phyloP scores from a whole-genome alignment of 2,888 invertebrate genomes.

The Orchesella flavescens region DNA sequence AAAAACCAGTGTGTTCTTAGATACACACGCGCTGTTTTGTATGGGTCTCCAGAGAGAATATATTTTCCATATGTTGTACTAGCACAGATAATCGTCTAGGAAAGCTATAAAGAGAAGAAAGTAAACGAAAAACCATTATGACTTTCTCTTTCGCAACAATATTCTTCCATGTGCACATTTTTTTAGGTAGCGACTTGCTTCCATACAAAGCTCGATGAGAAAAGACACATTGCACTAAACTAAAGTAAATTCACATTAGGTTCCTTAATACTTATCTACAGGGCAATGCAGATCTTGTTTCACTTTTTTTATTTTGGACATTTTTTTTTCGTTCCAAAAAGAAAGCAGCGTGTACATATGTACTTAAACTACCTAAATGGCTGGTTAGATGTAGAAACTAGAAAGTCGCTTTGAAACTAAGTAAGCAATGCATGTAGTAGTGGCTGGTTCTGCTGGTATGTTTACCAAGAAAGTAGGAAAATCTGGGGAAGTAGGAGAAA shows the following conservation, averaged over 20 bases:
- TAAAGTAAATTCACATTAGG: conserved; percentile 9
- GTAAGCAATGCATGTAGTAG: not conserved
- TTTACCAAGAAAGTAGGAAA: no score
- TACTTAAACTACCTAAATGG: no score
- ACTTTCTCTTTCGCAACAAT: conserved; percentile 1
- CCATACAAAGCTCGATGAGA: not conserved
- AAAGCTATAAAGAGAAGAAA: conserved; percentile 12
- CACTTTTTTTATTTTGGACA: not conserved
- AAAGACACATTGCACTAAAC: conserved; percentile 1
- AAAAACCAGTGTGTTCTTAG: no score
- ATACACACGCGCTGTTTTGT: not conserved
- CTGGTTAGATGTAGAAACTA: not conserved
- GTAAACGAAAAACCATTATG: conserved; percentile 13
- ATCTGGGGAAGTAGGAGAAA: no score
- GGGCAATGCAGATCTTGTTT: not conserved
- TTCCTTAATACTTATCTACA: not conserved
- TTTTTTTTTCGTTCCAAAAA: not conserved
- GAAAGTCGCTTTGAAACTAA: not conserved
- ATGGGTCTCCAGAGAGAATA: conserved; percentile 46
- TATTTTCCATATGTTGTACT: conserved; percentile 38
- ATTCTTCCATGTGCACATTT: not conserved
- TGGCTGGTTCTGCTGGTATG: no score
- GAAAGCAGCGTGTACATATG: no score
- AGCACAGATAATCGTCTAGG: conserved; percentile 30
- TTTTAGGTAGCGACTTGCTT: no score